Evolutionary conservation across 2,888 invertebrate species (phyloP).

Genomic region (Ethmia dodecea): DNA sequence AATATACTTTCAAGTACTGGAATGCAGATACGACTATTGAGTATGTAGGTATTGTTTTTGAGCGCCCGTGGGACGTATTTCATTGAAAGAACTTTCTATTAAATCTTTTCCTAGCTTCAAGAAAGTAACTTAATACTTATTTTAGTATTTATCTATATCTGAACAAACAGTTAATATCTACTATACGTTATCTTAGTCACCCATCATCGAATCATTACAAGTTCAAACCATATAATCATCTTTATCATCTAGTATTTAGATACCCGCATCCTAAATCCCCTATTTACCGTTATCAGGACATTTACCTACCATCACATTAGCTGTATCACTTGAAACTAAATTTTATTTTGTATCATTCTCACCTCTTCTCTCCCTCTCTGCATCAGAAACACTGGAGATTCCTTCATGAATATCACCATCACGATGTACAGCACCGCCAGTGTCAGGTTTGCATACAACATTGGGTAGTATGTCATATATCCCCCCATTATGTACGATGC

Average conservation of each 20-base stretch:
- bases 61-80: background rate
- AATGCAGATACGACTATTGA: background rate
- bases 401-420: constrained; percentile 38
- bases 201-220: background rate
- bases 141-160: background rate
- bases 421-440: constrained; percentile 43
- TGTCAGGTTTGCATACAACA: constrained; percentile 39
- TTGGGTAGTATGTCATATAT: constrained; percentile 38
- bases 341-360: constrained; percentile 3
- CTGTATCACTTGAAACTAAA: background rate
- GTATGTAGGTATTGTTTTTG: background rate
- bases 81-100: background rate
- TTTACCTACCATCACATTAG: background rate
- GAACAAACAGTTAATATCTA: too few relatives aligned
- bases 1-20: too few relatives aligned
- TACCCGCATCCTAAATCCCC: too few relatives aligned
- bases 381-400: too few relatives aligned
- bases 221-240: background rate
- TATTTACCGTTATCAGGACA: too few relatives aligned
- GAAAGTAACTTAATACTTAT: background rate
- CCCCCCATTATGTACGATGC: too few relatives aligned
- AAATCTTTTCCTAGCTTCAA: background rate
- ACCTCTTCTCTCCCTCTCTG: constrained; percentile 48
- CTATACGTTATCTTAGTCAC: too few relatives aligned
- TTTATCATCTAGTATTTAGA: background rate